phyloP scores from a whole-genome alignment of 1,140 invertebrate genomes.

The Heliconius himera region DNA sequence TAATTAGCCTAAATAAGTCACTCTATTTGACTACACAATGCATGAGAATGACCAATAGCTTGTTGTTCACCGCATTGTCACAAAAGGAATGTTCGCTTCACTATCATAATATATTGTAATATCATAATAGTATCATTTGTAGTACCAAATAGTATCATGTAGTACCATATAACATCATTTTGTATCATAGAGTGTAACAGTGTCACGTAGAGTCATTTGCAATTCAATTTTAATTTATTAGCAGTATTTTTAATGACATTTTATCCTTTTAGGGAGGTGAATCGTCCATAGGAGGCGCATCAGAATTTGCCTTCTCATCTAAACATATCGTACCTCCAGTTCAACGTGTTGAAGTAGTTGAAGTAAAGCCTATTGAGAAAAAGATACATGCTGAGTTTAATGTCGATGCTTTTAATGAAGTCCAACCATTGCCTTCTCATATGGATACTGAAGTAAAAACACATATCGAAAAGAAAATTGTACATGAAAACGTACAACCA shows the following conservation, averaged over 20 bases:
- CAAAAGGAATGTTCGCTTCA: neutral
- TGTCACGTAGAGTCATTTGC: too few relatives aligned
- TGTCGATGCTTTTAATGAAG: conserved; percentile 57
- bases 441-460: conserved; percentile 38
- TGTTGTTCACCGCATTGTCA: neutral
- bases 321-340: conserved; percentile 48
- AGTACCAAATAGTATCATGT: neutral
- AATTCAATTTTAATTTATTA: too few relatives aligned
- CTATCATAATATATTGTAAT: neutral
- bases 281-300: conserved; percentile 47
- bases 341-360: conserved; percentile 43
- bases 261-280: conserved; percentile 57
- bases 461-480: conserved; percentile 42
- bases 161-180: neutral
- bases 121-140: neutral
- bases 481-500: conserved; percentile 46
- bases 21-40: neutral
- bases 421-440: conserved; percentile 44
- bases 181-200: too few relatives aligned
- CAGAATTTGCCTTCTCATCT: conserved; percentile 51
- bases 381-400: conserved; percentile 58
- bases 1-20: neutral
- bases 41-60: neutral
- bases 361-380: conserved; percentile 48
- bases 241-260: neutral